Base-by-base conservation (phyloP, 2,113 vertebrate genomes). In the Pithys albifrons region DNA sequence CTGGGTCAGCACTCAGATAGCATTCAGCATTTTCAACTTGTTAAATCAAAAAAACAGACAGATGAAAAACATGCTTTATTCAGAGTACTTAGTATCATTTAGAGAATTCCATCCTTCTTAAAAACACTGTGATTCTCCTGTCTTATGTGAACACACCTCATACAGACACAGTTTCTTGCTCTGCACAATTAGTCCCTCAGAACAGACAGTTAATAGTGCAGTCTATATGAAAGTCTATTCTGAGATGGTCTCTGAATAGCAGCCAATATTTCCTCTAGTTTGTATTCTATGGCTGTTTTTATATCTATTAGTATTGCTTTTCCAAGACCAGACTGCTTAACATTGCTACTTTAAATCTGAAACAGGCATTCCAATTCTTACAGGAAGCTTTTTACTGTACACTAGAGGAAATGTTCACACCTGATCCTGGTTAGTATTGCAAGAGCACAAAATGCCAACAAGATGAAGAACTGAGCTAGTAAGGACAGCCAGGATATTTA, bases 291-390 rank as follows among this genome's bases (percentile, higher is more conserved):
- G 9, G 8, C 12, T 43, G 20, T 13, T 78, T 84, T 67, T 67
- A 49, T 85, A 72, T 55, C 2, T 27, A 37, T 43, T 18, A 1
- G 4, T 33, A 82, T 41, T 54, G 12, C 6, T 88, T 77, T 92
- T 72, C 24, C n/a, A 52, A 46, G 35, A 62, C 14, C 35, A 54
- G 31, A n/a, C 19, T 62, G 39, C 33, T 75, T 89, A 74, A 55
- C 78, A 87, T 35, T 84, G 27, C 29, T 83, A 33, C 55, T 95
- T 93, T 75, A 75, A 75, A 86, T 93, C 59, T 85, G 52, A 78
- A 90, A 55, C 37, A 14, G 19, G 8, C 7, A 41, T 78, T 33
- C 9, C 22, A 94, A 55, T 31, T 76, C 35, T 88, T 75, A 78
- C 85, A 70, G 64, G 37, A 89, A 75, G 14, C 5, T 79, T 85